Evolutionary conservation across 92 coral and sea anemone species (phyloP), one percentile per base, ranked within the genome.

Genomic region (Phymanthus crucifer): DNA sequence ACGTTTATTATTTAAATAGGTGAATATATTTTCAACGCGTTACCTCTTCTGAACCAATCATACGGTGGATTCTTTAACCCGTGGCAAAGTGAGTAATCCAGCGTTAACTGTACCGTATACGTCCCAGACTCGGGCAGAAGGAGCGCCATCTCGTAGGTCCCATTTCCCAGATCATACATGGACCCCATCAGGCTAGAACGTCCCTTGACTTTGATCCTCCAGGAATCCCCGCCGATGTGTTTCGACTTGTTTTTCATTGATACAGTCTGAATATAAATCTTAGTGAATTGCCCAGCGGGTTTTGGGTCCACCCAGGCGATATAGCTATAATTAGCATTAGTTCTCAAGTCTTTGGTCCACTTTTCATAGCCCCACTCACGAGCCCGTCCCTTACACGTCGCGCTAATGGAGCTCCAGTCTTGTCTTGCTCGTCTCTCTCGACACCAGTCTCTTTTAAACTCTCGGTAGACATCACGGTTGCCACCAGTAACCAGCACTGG

Each of bases 111-210:
- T 16, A 75, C 88, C 27, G 27, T 77, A 74, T 91, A 91, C 43
- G 80, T 72, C 23, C 95, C 95, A 6, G 92, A 83, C 72, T 81
- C 90, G 31, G 75, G 77, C n/a, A 84, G 69, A 12, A 91, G 83
- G 66, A 88, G 80, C 57, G 87, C 85, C 17, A 83, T 80, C 74
- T 91, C 95, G 74, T 91, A 91, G 71, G 88, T 84, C 3, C 95
- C 95, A 64, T 88, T 91, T 40, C 84, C 81, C 21, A 84, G 79
- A 81, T 91, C 95, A 88, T 84, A 84, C 34, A 91, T 87, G 48
- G 90, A 69, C 34, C 87, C 88, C 58, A 81, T 34, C 40, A 85
- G 77, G 73, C 83, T 71, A 26, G 95, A 82, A 32, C 88, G 80
- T 38, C 95, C 95, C 50, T 77, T 70, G 65, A 91, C 80, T 47